A percentile compares a stretch with the other conserved stretches of the same genome.
Evolutionary conservation across 2,888 invertebrate species (phyloP).

Genomic region (Sturmia bella): DNA sequence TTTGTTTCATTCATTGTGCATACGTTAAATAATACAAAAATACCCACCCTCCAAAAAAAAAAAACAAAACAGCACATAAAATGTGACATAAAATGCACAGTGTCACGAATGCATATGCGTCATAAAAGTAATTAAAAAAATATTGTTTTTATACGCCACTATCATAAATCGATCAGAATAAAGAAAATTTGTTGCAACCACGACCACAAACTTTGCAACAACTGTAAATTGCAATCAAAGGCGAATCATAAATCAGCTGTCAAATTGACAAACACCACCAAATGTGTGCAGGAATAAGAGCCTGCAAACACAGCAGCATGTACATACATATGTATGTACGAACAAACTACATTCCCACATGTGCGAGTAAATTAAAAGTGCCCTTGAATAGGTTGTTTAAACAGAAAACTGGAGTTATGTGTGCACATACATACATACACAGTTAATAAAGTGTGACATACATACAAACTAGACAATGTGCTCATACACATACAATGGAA

Average conservation of each 20-base stretch:
- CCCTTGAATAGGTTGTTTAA: slow-evolving; percentile 24
- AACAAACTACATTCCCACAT: too few species aligned
- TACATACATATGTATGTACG: not conserved
- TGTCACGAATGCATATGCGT: slow-evolving; percentile 51
- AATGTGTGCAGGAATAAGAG: slow-evolving; percentile 37
- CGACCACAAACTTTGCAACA: slow-evolving; percentile 53
- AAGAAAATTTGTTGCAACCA: slow-evolving; percentile 52
- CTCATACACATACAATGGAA: not conserved
- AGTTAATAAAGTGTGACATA: slow-evolving; percentile 72
- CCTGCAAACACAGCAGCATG: slow-evolving; percentile 4
- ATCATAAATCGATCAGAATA: slow-evolving; percentile 57
- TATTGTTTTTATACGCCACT: slow-evolving; percentile 45
- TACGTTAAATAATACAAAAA: not conserved
- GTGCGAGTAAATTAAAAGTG: slow-evolving; percentile 4
- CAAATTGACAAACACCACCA: slow-evolving; percentile 72
- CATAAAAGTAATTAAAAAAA: slow-evolving; percentile 71
- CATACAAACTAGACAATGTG: slow-evolving; percentile 63
- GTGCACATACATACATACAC: not conserved
- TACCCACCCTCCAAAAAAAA: slow-evolving; percentile 20
- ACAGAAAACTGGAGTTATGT: slow-evolving; percentile 37
- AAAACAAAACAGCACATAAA: too few species aligned
- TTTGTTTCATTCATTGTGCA: slow-evolving; percentile 44
- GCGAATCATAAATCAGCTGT: slow-evolving; percentile 74
- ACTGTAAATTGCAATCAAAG: slow-evolving; percentile 73
- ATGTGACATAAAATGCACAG: slow-evolving; percentile 52